These are phyloP conservation scores for Actinopyga echinites DNA, from an alignment of 53 echinoderm and acorn worm genomes.

Conservation along the genomic window DNA sequence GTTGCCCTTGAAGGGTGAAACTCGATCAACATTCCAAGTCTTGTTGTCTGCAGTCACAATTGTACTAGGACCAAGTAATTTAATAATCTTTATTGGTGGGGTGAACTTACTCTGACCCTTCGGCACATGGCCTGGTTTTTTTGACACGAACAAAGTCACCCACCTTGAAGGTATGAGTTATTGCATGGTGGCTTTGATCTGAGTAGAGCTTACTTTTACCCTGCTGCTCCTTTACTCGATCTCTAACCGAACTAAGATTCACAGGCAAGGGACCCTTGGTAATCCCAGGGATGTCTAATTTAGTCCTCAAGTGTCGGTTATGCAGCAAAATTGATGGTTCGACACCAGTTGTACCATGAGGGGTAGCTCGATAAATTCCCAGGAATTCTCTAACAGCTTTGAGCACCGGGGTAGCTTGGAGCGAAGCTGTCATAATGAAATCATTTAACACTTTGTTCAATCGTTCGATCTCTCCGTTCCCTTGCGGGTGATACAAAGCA, in stretches of 20 bases:
- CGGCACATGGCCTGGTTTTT: background rate
- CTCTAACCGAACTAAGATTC: background rate
- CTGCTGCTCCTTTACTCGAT: background rate
- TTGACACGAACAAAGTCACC: background rate
- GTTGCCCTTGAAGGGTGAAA: background rate
- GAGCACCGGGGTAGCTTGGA: background rate
- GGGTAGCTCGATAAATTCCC: background rate
- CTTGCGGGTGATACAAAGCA: constrained; percentile 13
- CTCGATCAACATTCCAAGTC: constrained; percentile 1
- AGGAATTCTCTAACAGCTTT: constrained; percentile 5
- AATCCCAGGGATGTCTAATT: background rate
- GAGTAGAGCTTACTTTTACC: background rate
- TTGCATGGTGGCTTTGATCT: background rate
- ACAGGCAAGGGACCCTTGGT: background rate
- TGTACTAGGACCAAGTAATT: background rate
- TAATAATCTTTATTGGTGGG: background rate
- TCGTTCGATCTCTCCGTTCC: background rate
- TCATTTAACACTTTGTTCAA: too few species aligned
- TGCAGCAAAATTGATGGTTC: background rate
- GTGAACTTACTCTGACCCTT: constrained; percentile 1
- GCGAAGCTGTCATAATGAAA: background rate
- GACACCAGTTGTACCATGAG: background rate
- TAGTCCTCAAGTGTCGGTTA: background rate
- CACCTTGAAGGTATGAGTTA: background rate
- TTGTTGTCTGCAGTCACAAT: constrained; percentile 7